A percentile compares a stretch with the other conserved stretches of the same genome.
phyloP scores from a whole-genome alignment of 2,113 vertebrate species.

The Tragelaphus buxtoni region DNA sequence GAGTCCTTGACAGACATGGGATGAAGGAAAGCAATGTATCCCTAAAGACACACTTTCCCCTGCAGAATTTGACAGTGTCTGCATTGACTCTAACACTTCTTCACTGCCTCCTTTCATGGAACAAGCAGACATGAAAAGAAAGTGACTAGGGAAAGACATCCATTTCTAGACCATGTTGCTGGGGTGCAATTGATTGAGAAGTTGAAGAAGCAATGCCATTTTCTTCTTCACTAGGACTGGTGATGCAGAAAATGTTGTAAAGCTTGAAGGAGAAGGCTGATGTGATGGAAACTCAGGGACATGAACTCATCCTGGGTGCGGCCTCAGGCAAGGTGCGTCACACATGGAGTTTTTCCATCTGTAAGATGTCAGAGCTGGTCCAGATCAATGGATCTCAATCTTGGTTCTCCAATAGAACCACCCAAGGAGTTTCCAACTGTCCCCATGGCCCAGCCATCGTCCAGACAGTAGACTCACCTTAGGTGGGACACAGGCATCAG shows the following conservation, averaged over 20 bases:
- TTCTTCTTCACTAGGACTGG: not conserved
- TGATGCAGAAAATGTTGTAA: not conserved
- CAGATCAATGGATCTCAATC: not conserved
- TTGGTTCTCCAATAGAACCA: not conserved
- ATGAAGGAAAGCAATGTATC: not conserved
- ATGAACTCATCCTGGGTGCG: not conserved
- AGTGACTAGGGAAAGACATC: not conserved
- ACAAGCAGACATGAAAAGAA: conserved; percentile 5
- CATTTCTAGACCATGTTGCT: not conserved
- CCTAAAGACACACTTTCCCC: not conserved
- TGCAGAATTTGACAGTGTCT: not conserved
- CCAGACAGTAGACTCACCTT: not conserved
- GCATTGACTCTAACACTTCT: not conserved
- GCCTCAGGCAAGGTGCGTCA: not conserved
- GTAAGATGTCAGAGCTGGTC: not conserved
- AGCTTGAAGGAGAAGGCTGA: not conserved
- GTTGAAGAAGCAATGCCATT: not conserved
- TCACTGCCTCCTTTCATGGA: not conserved
- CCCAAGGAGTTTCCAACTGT: not conserved
- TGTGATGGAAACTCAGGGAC: not conserved
- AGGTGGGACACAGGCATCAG: not conserved
- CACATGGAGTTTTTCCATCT: not conserved
- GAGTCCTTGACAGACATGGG: not conserved
- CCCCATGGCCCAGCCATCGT: not conserved
- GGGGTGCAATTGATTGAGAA: not conserved